Conservation (phyloP, 2,888 invertebrate genomes). For the Chorisops tibialis region DNA sequence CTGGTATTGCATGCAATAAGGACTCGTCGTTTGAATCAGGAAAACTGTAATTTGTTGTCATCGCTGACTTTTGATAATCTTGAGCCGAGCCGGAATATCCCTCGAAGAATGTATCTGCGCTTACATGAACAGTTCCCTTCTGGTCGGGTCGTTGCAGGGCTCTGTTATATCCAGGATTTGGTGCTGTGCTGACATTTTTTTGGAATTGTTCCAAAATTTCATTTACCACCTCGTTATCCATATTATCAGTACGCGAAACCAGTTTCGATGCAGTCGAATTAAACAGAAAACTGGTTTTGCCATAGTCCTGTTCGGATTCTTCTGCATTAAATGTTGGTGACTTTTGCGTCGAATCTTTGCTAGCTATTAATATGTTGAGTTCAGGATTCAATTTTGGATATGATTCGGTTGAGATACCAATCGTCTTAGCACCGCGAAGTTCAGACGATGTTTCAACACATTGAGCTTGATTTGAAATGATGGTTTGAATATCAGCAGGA, state of each 20-base stretch:
- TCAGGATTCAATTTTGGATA: conserved; percentile 29
- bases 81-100: too few relatives aligned
- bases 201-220: conserved; percentile 9
- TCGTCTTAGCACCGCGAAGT: neutral
- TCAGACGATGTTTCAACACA: neutral
- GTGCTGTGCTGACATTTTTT: neutral
- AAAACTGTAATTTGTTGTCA: too few relatives aligned
- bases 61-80: too few relatives aligned
- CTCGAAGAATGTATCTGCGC: too few relatives aligned
- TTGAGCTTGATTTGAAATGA: neutral
- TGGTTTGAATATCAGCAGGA: too few relatives aligned
- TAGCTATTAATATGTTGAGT: neutral
- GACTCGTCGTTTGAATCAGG: too few relatives aligned
- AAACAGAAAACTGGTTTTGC: neutral
- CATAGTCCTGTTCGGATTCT: neutral
- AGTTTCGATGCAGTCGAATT: neutral
- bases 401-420: conserved; percentile 27
- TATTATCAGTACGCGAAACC: neutral
- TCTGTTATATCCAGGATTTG: too few relatives aligned
- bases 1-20: too few relatives aligned
- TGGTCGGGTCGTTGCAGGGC: too few relatives aligned
- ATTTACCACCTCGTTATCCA: neutral
- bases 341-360: neutral
- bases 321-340: neutral
- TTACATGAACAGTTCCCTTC: too few relatives aligned